Base-by-base conservation (phyloP, 1,140 invertebrate species). In the Daktulosphaira vitifoliae region DNA sequence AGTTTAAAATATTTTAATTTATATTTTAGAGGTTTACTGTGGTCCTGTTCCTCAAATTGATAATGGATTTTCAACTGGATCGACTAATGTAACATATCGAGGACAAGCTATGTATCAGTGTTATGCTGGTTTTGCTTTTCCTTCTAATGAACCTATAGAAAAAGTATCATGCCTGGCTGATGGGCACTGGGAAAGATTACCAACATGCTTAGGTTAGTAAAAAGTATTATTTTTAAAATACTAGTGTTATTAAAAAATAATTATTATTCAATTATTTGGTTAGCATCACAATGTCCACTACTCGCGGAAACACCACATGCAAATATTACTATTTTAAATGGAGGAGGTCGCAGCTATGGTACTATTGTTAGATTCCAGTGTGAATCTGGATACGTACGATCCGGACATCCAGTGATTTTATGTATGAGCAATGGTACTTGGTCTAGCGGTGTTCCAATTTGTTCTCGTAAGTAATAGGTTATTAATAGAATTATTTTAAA, bases 391-490 rank as follows among this genome's bases (percentile, higher is more conserved):
- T 98, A 95, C 72, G 82, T 89, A 37, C 80, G 92, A 68, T 84
- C 81, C 67, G 94, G 94, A 29, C 84, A 89, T 73, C 90, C 91
- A 26, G 90, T 92, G 3, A 84, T 98, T 39, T 81, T 95, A 16
- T 98, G 96, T 74, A 93, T 92, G 87, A 90, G 90, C 70, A 93
- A 96, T 73, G 95, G 95, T 23, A 92, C 91, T 7, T 98, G 96
- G 96, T 95, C 92, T 42, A 88, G 89, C 51, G 82, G 87, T 66
- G 89, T 94, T 15, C 94, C 95, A 15, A 83, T 81, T 5, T 98
- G 95, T 75, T 82, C 88, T 65, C 83, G 91, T 82, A 79, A 80
- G 81, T 76, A n/a, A n/a, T n/a, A n/a, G n/a, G n/a, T n/a, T n/a
- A n/a, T 44, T 53, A 4, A n/a, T 6, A 22, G 8, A 5, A 52